Evolutionary conservation across 1,140 invertebrate genomes (phyloP), one percentile per base, ranked within the genome.

Genomic region (Hylyphantes graminicola): DNA sequence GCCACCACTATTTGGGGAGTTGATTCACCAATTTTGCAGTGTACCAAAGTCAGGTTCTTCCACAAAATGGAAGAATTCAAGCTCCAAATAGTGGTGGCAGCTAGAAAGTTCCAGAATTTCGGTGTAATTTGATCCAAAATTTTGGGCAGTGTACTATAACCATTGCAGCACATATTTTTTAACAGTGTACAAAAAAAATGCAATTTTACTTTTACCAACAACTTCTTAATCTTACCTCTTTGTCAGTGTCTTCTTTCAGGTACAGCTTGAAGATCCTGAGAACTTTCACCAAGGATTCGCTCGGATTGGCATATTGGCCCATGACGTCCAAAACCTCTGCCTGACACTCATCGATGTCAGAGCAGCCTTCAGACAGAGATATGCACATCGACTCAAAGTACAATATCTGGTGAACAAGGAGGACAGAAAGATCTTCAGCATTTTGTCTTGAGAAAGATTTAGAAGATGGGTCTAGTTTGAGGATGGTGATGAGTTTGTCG

Each of bases 341-440:
- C 19, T 80, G 19, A 55, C 77, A 80, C 10, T 70, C 65, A 11
- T 19, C 15, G 48, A 67, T 67, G 63, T 59, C 21, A 8, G 19
- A 12, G n/a, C 77, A 80, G 5, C 77, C 77, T 35, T 55, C n/a
- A 0, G 64, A 50, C 8, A 48, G n/a, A 6, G 64, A 68, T 7
- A 80, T 59, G 35, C 77, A 80, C 77, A 80, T 70, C 21, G 64
- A 68, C 61, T 80, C 77, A 12, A 80, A 80, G 53, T 80, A 80
- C 15, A 80, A n/a, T n/a, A 80, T 70, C 9, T 80, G 77, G 17
- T 80, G 77, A 0, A 35, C 21, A 0, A 80, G 51, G 13, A 80
- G 50, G 3, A 80, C 9, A 0, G 77, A 53, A 19, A 80, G 50
- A 17, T 80, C 77, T 53, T 80, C 65, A 5, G 77, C 77, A 2